These are phyloP conservation scores for Sesamia inferens DNA, from an alignment of 2,888 invertebrate genomes.

Conservation along the genomic window DNA sequence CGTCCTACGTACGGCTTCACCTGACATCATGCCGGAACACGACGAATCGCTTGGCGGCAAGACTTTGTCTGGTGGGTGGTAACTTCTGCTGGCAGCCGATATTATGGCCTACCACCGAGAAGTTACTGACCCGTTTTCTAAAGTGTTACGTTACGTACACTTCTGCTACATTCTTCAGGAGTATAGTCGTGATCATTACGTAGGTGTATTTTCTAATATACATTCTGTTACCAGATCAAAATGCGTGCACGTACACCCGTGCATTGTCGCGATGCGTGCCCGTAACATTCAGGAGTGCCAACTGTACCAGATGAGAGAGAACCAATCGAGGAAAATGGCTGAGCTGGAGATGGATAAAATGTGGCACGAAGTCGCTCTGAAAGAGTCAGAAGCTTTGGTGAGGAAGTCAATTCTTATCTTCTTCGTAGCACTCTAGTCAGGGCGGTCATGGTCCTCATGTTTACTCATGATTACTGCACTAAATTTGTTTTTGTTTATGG, in stretches of 20 bases:
- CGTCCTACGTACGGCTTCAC: too few relatives aligned
- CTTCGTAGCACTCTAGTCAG: too few relatives aligned
- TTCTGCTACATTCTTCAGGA: not conserved
- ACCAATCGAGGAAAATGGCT: conserved; percentile 85
- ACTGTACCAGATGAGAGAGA: conserved; percentile 91
- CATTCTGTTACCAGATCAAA: conserved; percentile 75
- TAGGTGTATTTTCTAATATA: not conserved
- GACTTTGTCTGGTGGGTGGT: too few relatives aligned
- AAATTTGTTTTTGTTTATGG: not conserved
- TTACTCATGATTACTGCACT: too few relatives aligned
- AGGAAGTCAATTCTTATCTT: conserved; percentile 2
- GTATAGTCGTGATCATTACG: not conserved
- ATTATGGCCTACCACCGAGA: too few relatives aligned
- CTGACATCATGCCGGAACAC: too few relatives aligned
- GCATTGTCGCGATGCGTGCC: conserved; percentile 82
- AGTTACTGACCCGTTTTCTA: too few relatives aligned
- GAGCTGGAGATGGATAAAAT: conserved; percentile 90
- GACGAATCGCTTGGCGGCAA: too few relatives aligned
- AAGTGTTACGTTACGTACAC: too few relatives aligned
- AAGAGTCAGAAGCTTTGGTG: conserved; percentile 88
- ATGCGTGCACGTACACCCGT: conserved; percentile 81
- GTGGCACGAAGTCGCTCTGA: conserved; percentile 91
- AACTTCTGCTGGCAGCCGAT: too few relatives aligned
- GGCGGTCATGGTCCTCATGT: too few relatives aligned
- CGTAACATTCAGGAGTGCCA: conserved; percentile 89